Base-by-base conservation (phyloP, 2,797 vertebrate genomes). In the Tamandua tetradactyla region DNA sequence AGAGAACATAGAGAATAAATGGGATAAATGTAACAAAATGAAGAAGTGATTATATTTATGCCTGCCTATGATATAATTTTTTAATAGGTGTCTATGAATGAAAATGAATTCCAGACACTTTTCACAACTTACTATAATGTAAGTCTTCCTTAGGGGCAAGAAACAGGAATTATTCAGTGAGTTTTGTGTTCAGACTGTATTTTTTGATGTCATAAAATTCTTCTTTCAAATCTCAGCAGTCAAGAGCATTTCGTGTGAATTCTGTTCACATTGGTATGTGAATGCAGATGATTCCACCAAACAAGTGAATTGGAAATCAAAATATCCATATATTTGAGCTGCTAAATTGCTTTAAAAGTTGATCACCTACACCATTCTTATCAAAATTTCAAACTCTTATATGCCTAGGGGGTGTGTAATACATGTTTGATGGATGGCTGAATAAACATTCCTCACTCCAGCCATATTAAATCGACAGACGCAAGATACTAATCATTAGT, bases 201-300 rank as follows among this genome's bases (percentile, higher is more conserved):
- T 86, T 89, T 94, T 71, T 89, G n/a, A 55, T 59, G 83, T 71
- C 49, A 76, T 59, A 84, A 93, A 42, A 64, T 86, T 86, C 64
- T 14, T 88, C 62, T 89, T 93, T 69, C 49, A 32, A 17, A 49
- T 20, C 49, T 32, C 9, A 64, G 55, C 66, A 40, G 44, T 80
- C 62, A 86, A 13, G 23, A n/a, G 1, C 17, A 27, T 88, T 30
- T 64, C 25, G 4, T 25, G 5, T 91, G 80, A 82, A 2, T 82
- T 84, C 47, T 27, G 62, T 30, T 72, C 37, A 49, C 25, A 35
- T 5, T 78, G 10, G 47, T 69, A 93, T 86, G 42, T 78, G 4
- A 27, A 47, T 83, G 22, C 9, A 64, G 35, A 59, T 69, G 32
- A 59, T 64, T 89, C 49, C 66, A 49, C 17, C 37, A 91, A 69